Evolutionary conservation across 2,113 vertebrate species (phyloP), one percentile per base, ranked within the genome.

Genomic region (Stigmatopora argus): DNA sequence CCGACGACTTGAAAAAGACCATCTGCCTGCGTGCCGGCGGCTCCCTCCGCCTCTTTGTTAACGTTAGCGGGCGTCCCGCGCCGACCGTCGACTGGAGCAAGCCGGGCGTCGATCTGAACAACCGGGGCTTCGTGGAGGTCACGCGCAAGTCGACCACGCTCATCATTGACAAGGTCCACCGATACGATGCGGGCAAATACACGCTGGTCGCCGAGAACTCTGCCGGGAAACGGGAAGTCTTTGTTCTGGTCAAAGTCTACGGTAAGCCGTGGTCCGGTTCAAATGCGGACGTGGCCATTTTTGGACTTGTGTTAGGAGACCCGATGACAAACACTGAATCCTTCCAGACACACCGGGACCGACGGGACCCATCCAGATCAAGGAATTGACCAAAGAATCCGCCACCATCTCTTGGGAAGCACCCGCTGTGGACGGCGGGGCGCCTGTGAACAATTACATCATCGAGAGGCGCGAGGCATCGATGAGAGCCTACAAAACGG

Each of bases 401-500:
- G 93, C 92, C 75, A 92, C 91, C 55, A 94, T 98, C 81, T 91
- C 93, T 48, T 99, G 97, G 97, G 97, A 99, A 66, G 92, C 94
- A 52, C 94, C 97, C 62, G 71, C 83, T 13, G 93, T 97, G 74
- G 97, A 99, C 5, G 97, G 97, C 8, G 95, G 97, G 21, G 97
- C 96, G 44, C 96, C 95, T 15, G 94, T 98, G 68, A 98, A 89
- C 74, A 99, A 98, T 80, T 99, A 93, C 11, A 94, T 99, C 14
- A 91, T 99, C 71, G 97, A 99, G 85, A 94, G 95, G 75, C 94
- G 97, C 45, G 96, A 99, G 75, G 95, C 97, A 26, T 93, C 97
- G 44, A 99, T 98, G 96, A 94, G 96, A 90, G 96, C 97, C 67
- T 98, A 94, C 83, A 99, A 98, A 83, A 98, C 97, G 1, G 90